These are phyloP conservation scores for Mirza zaza DNA, from an alignment of 2,113 vertebrate genomes.

Conservation along the genomic window DNA sequence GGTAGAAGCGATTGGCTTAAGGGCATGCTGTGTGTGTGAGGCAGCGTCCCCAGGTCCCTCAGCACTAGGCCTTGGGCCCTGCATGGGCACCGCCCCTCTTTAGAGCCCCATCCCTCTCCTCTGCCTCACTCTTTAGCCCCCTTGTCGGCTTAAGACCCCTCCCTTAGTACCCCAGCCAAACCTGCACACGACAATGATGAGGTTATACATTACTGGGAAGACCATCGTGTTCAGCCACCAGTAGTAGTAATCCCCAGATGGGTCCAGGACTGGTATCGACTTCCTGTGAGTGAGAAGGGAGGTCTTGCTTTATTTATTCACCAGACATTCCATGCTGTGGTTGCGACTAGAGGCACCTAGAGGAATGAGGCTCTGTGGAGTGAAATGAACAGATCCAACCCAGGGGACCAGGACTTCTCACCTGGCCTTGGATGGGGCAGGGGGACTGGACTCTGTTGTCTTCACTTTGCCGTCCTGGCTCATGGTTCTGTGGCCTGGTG, in stretches of 20 bases:
- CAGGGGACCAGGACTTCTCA: slow-evolving; percentile 22
- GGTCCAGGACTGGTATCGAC: slow-evolving; percentile 84
- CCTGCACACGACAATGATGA: slow-evolving; percentile 92
- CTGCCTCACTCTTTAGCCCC: rapidly evolving
- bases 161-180: slow-evolving; percentile 46
- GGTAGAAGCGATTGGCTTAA: background rate
- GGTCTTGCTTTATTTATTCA: background rate
- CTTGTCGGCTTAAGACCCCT: background rate
- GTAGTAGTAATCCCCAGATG: slow-evolving; percentile 90
- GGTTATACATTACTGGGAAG: slow-evolving; percentile 92
- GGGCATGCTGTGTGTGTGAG: background rate
- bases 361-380: background rate
- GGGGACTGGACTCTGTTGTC: slow-evolving; percentile 57
- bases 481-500: slow-evolving; percentile 53
- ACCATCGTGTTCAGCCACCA: slow-evolving; percentile 91
- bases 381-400: background rate
- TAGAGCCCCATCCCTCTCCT: background rate
- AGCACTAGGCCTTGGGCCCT: background rate
- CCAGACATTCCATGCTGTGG: background rate
- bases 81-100: background rate
- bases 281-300: slow-evolving; percentile 51
- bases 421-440: slow-evolving; percentile 24
- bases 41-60: background rate
- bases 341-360: background rate
- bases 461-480: slow-evolving; percentile 70